Base-by-base conservation (phyloP, 2,113 vertebrate genomes). In the Halichoeres trimaculatus region DNA sequence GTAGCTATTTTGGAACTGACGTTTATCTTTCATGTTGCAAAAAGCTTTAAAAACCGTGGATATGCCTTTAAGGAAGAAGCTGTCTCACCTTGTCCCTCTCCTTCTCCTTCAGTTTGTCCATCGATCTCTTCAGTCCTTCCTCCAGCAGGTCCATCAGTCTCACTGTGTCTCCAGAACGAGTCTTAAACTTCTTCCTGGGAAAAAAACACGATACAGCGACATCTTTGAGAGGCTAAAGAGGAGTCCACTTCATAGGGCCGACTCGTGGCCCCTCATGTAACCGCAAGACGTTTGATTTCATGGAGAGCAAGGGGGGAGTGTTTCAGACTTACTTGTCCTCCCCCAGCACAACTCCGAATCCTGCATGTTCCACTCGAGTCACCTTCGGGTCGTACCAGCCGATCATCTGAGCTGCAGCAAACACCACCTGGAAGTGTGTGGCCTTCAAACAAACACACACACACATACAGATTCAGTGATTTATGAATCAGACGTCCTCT, bases 131-230 rank as follows among this genome's bases (percentile, higher is more conserved):
- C 57, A 99, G 92, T 1, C 98, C 98, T 75, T 99, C 98, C 2
- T 97, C 95, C 85, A 99, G 91, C 56, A 99, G 94, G 76, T 99
- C 98, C 61, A 95, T 93, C 35, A 99, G 94, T 52, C 98, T 92
- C 62, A 99, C 97, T 0, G 96, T 96, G 80, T 99, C 98, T 22
- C 98, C 98, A 0, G 97, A 98, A 14, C 98, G 95, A 3, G 98
- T 99, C 93, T 98, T 99, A 88, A 99, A 99, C 92, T 99, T 99
- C 90, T 99, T 99, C 92, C 98, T 99, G 87, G 12, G 80, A 4
- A 1, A 51, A 83, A 68, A 30, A 30, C 30, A 30, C 30, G 30
- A 30, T 30, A n/a, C n/a, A n/a, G n/a, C n/a, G n/a, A n/a, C n/a
- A n/a, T n/a, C n/a, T n/a, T n/a, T n/a, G n/a, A 76, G 76, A 57